Conservation (phyloP, 2,888 invertebrate species). For the Perdita meconis region DNA sequence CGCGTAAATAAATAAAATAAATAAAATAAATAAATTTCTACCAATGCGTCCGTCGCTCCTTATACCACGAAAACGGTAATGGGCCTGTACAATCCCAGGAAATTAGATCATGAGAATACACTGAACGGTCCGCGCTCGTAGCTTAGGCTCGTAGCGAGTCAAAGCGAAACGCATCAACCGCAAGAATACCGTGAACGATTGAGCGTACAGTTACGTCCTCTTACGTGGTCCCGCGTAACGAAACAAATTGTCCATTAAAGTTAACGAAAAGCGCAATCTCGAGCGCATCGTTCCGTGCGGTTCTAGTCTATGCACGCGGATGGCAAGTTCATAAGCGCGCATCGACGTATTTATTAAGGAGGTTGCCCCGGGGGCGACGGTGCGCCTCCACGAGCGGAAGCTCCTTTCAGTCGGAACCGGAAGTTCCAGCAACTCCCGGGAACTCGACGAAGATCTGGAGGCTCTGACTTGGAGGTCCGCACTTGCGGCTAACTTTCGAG, state of each 20-base stretch:
- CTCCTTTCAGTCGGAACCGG: conserved; percentile 51
- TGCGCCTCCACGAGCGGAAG: conserved; percentile 51
- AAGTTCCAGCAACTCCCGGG: conserved; percentile 60
- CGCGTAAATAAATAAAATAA: no score
- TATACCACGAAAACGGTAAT: no score
- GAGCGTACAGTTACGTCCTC: conserved; percentile 1
- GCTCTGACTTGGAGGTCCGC: conserved; percentile 38
- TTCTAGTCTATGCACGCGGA: not conserved
- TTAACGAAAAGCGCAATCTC: conserved; percentile 6
- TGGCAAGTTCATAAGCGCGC: conserved; percentile 9
- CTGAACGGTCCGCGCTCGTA: no score
- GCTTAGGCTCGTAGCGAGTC: not conserved
- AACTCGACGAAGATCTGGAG: conserved; percentile 40
- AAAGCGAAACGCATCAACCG: not conserved
- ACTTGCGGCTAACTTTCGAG: conserved; percentile 55
- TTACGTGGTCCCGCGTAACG: conserved; percentile 17
- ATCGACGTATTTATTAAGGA: conserved; percentile 58
- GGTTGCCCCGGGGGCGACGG: conserved; percentile 33
- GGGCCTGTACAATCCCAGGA: no score
- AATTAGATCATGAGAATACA: no score
- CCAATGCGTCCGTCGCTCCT: no score
- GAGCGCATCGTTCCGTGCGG: conserved; percentile 12
- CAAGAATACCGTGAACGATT: conserved; percentile 5
- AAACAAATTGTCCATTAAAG: conserved; percentile 31
- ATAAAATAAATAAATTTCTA: no score